Evolutionary conservation across 2,888 invertebrate species (phyloP), one percentile per base, ranked within the genome.

Genomic region (Sisyra terminalis): DNA sequence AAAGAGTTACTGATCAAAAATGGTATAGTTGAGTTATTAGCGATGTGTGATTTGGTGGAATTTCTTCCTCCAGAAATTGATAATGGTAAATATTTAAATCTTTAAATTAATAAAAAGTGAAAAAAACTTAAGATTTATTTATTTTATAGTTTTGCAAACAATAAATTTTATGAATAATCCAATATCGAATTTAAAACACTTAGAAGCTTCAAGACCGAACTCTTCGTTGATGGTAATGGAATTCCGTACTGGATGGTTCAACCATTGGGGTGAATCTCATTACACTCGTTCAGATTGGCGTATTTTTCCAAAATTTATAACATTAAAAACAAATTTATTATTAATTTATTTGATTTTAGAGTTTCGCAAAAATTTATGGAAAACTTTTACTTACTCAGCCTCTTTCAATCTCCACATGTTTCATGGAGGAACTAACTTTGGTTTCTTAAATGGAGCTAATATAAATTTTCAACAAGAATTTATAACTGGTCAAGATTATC

Each of bases 391-490:
- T 2, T 57, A 57, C 48, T 59, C 59, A 3, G 71, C 72, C 7
- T 75, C 79, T 39, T 75, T 92, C 30, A 93, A 88, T 54, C 75
- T 88, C 50, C 90, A 92, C 57, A 87, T 93, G 83, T 90, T 89
- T 61, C 80, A 78, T 53, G 93, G 93, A 10, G 92, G 93, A 40
- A 84, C 85, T 1, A 90, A 86, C 55, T 86, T 80, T 55, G 86
- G 76, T 43, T 88, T 79, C 51, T 76, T 57, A 35, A 60, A 57
- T 46, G 60, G 60, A 18, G 53, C 49, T 14, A 52, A 50, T 44
- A 48, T 48, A 47, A 46, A 36, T n/a, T n/a, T n/a, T n/a, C n/a
- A n/a, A n/a, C n/a, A n/a, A n/a, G n/a, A n/a, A n/a, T n/a, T n/a
- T n/a, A n/a, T n/a, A n/a, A n/a, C n/a, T 45, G 42, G 44, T 15